Evolutionary conservation across 2,113 vertebrate species (phyloP), one percentile per base, ranked within the genome.

Genomic region (Meriones unguiculatus): DNA sequence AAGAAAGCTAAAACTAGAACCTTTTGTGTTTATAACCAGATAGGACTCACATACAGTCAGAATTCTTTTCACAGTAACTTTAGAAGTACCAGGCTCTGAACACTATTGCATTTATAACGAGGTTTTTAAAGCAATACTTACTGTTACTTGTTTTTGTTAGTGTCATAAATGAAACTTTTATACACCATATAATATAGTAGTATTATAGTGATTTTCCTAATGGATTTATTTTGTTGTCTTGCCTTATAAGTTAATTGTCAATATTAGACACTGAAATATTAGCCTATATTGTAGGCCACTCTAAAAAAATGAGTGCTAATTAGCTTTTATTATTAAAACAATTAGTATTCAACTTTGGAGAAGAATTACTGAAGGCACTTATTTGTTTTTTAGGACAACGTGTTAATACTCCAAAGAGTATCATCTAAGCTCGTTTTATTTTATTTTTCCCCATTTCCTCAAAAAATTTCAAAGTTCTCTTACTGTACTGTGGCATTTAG

Each of bases 11-110:
- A 87, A 96, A 78, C 18, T 46, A 52, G 52, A 64, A 46, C 75
- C 73, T 82, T 84, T 75, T 7, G 76, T 92, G 57, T 75, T 95
- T 2, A 24, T 35, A 91, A 87, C 7, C 89, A 94, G 14, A 14
- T 52, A 77, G 20, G 65, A 92, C 90, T 81, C 92, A 59, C 5
- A 41, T 46, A 73, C 4, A 1, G 14, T 90, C 52, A 90, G 67
- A 95, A 96, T 82, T 77, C 32, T 65, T 70, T 91, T 93, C 76
- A 94, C 4, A 64, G 25, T 92, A 95, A 62, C 25, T 7, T 72
- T 87, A 28, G 14, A 94, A 65, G 7, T 57, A 18, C 24, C 87
- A 38, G 76, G 13, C 38, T 84, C 38, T 69, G 41, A 76, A 81
- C 32, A 9, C 90, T 41, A 87, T 4, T 54, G 77, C n/a, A 46